Evolutionary conservation across 2,797 vertebrate species (phyloP).

Genomic region (Acanthurus leucopareius): DNA sequence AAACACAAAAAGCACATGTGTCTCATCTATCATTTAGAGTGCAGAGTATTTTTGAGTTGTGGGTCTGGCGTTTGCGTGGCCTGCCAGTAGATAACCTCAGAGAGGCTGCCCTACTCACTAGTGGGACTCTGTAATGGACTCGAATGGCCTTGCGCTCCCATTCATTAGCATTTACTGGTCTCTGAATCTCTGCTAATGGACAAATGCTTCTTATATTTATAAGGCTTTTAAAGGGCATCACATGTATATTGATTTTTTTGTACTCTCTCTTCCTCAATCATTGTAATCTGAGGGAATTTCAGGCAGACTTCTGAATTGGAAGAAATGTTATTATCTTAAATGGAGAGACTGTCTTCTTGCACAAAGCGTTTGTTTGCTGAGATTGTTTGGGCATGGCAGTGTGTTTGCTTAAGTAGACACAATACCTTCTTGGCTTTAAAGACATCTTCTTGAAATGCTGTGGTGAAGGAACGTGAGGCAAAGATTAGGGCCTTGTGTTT

Average conservation of each 20-base stretch:
- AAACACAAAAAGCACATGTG: constrained; percentile 79
- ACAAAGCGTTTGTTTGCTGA: constrained; percentile 41
- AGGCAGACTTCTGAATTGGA: constrained; percentile 65
- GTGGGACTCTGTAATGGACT: constrained; percentile 88
- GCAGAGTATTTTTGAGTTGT: constrained; percentile 83
- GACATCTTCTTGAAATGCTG: constrained; percentile 60
- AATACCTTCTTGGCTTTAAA: constrained; percentile 49
- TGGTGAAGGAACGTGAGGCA: constrained; percentile 36
- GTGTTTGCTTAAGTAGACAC: constrained; percentile 39
- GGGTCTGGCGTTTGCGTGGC: constrained; percentile 72
- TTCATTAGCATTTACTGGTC: constrained; percentile 89
- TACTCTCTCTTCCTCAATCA: constrained; percentile 71
- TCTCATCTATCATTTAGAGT: constrained; percentile 80
- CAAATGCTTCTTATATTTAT: constrained; percentile 88
- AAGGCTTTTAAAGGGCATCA: constrained; percentile 89
- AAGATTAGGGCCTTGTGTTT: constrained; percentile 66
- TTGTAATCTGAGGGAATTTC: constrained; percentile 79
- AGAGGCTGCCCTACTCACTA: constrained; percentile 75
- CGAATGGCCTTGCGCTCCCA: constrained; percentile 84
- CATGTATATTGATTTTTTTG: constrained; percentile 86
- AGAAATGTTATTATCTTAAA: constrained; percentile 73
- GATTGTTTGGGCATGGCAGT: constrained; percentile 26
- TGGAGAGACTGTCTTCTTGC: constrained; percentile 49
- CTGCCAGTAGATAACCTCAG: constrained; percentile 85
- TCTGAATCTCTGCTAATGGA: constrained; percentile 87